Evolutionary conservation across 23 tunicate genomes (phyloP).

Genomic region (Phallusia fumigata): DNA sequence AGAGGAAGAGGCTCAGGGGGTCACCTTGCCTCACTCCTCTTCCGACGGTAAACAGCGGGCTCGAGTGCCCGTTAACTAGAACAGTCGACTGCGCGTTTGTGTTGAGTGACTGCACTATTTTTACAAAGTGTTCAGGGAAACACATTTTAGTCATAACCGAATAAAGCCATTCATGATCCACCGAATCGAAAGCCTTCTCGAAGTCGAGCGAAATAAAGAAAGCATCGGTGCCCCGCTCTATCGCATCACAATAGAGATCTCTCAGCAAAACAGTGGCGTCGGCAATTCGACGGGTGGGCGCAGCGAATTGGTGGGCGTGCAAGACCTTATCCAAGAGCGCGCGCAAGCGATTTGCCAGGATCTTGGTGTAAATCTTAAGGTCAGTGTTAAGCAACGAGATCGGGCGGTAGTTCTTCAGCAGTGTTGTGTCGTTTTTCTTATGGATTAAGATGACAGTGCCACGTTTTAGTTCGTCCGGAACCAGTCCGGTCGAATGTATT

Average conservation of each 20-base stretch:
- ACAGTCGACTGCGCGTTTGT: slow-evolving; percentile 6
- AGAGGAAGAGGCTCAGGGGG: slow-evolving; percentile 10
- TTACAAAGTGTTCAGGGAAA: slow-evolving; percentile 18
- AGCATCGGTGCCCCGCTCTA: neutral
- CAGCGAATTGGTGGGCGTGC: slow-evolving; percentile 21
- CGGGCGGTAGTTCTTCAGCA: slow-evolving; percentile 15
- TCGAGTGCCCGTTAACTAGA: slow-evolving; percentile 9
- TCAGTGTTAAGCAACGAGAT: slow-evolving; percentile 22
- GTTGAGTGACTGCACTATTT: neutral
- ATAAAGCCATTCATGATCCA: slow-evolving; percentile 33
- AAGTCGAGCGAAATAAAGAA: slow-evolving; percentile 18
- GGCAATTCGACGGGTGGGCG: slow-evolving; percentile 10
- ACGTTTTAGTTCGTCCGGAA: neutral
- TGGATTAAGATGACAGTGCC: neutral
- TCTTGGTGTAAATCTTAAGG: slow-evolving; percentile 23
- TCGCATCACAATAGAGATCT: slow-evolving; percentile 18
- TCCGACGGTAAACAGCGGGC: neutral
- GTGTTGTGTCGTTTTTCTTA: neutral
- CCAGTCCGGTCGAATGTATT: neutral
- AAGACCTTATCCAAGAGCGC: neutral
- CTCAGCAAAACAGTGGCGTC: slow-evolving; percentile 13
- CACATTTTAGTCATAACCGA: slow-evolving; percentile 8
- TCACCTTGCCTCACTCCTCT: slow-evolving; percentile 18
- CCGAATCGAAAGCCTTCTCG: slow-evolving; percentile 30
- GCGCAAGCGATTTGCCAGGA: neutral